Base-by-base conservation (phyloP, 64 coral and sea anemone species). In the Porites lutea region DNA sequence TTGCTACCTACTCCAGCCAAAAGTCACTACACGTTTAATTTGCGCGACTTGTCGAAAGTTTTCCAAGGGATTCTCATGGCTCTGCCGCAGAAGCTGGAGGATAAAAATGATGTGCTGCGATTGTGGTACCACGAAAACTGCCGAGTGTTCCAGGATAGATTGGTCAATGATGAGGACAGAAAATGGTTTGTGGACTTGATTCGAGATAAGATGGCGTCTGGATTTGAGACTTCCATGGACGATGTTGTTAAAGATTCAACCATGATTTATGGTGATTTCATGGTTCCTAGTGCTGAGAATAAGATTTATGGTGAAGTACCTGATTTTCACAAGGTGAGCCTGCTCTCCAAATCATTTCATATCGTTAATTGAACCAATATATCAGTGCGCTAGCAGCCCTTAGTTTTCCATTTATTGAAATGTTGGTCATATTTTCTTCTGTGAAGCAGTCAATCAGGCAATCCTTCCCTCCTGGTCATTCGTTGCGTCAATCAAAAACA, bases 11-110 rank as follows among this genome's bases (percentile, higher is more conserved):
- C 97, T 8, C 97, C 97, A 37, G 94, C 97, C 12, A 99, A 99
- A 55, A 99, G 97, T 69, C 97, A 99, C 88, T 99, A 99, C 82
- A 99, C 97, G 3, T 99, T 99, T 60, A 99, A 99, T 45, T 83
- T 99, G 44, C 97, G 97, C 52, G 97, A 99, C 74, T 84, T 99
- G 74, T 99, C 97, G 1, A 99, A 99, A 82, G 97, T 99, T 9
- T 99, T 99, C 72, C 97, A 99, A 85, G 97, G 97, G 15, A 93
- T 99, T 10, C 70, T 99, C 18, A 99, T 99, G 97, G 97, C 94
- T 52, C 82, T 70, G 53, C 75, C 97, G 13, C 83, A 94, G 58
- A 99, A 99, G 70, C 92, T 99, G 4, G 16, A 60, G 4, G 71
- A 75, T n/a, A 93, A 94, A 78, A 88, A 49, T 21, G 97, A 96